Conservation (phyloP, 2,888 invertebrate genomes). For the Stenodera caucasica region DNA sequence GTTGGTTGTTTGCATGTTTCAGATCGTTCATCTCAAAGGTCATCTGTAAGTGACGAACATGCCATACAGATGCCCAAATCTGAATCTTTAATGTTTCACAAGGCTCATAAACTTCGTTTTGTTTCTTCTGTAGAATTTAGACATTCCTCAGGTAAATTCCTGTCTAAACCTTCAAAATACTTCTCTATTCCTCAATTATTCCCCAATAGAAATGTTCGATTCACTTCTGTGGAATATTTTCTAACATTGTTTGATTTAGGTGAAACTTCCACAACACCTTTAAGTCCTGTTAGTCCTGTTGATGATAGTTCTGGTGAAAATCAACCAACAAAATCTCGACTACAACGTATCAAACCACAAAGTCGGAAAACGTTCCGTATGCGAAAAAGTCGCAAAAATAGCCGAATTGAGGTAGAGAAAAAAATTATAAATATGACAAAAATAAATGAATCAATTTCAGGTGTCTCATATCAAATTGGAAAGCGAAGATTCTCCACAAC, state of each 20-base stretch:
- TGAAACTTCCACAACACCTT: slow-evolving; percentile 73
- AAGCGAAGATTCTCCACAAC: slow-evolving; percentile 45
- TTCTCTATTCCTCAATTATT: not conserved
- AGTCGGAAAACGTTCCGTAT: slow-evolving; percentile 92
- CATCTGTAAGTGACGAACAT: slow-evolving; percentile 62
- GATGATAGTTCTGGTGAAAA: slow-evolving; percentile 69
- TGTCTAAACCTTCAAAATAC: not conserved
- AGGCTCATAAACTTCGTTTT: slow-evolving; percentile 75
- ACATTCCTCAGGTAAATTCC: slow-evolving; percentile 69
- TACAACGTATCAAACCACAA: slow-evolving; percentile 91
- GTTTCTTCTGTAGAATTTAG: slow-evolving; percentile 81
- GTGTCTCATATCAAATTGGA: slow-evolving; percentile 59
- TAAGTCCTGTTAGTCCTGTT: slow-evolving; percentile 72
- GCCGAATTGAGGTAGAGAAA: slow-evolving; percentile 69
- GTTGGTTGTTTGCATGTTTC: slow-evolving; percentile 57
- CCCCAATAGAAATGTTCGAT: not conserved
- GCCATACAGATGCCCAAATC: slow-evolving; percentile 51
- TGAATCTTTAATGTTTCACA: slow-evolving; percentile 55
- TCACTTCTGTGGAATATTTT: not conserved
- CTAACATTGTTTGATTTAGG: slow-evolving; percentile 55
- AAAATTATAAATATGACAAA: too few relatives aligned
- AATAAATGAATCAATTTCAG: slow-evolving; percentile 35
- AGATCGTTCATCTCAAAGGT: slow-evolving; percentile 61
- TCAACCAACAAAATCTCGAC: slow-evolving; percentile 65
- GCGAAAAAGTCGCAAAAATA: slow-evolving; percentile 73